Evolutionary conservation across 2,888 invertebrate genomes (phyloP).

Genomic region (Ptychoptera contaminata): DNA sequence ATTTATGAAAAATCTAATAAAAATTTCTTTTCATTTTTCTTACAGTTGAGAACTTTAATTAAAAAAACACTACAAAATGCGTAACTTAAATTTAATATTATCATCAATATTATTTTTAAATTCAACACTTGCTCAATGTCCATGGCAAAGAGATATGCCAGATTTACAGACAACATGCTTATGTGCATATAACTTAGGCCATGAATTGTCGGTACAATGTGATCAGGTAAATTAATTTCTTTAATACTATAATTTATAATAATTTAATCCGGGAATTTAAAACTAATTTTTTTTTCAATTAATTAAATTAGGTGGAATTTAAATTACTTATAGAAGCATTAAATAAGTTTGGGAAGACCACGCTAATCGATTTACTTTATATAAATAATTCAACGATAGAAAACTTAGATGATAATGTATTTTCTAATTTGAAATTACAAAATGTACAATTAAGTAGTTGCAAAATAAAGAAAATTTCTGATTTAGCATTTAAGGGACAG

Average conservation of each 20-base stretch:
- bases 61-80: not conserved
- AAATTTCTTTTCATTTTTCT: too few species aligned
- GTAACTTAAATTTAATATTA: slow-evolving; percentile 13
- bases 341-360: slow-evolving; percentile 48
- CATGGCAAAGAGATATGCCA: slow-evolving; percentile 61
- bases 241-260: not conserved
- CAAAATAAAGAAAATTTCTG: slow-evolving; percentile 51
- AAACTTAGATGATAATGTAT: slow-evolving; percentile 47
- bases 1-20: too few species aligned
- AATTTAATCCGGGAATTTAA: not conserved
- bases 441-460: slow-evolving; percentile 78
- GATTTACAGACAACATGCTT: slow-evolving; percentile 72
- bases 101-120: slow-evolving; percentile 13
- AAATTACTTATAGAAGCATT: slow-evolving; percentile 54
- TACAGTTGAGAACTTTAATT: not conserved
- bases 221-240: slow-evolving; percentile 44
- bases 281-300: not conserved
- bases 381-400: slow-evolving; percentile 74
- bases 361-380: slow-evolving; percentile 67
- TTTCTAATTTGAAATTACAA: slow-evolving; percentile 53
- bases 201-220: slow-evolving; percentile 77
- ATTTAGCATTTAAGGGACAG: slow-evolving; percentile 67
- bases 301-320: slow-evolving; percentile 52
- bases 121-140: slow-evolving; percentile 50
- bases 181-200: slow-evolving; percentile 73